These are phyloP conservation scores for Volucella zonaria DNA, from an alignment of 2,888 invertebrate genomes.

Conservation along the genomic window DNA sequence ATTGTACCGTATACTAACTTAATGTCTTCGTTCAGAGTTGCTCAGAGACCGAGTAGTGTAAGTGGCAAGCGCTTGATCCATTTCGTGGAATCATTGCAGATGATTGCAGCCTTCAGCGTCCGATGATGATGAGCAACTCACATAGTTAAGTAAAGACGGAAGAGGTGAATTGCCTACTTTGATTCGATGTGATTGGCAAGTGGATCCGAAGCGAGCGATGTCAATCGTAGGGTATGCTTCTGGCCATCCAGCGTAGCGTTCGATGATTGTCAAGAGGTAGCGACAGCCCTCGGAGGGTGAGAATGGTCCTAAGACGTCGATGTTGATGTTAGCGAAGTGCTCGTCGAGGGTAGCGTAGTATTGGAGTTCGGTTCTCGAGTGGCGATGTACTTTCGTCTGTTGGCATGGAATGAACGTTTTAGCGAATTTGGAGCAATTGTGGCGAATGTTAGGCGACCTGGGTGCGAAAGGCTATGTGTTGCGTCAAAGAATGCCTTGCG, in stretches of 20 bases:
- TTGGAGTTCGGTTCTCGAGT: too few species aligned
- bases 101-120: slow-evolving; percentile 14
- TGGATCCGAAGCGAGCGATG: slow-evolving; percentile 18
- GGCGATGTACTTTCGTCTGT: too few species aligned
- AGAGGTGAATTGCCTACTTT: slow-evolving; percentile 38
- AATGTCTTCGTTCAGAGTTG: too few species aligned
- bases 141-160: slow-evolving; percentile 18
- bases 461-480: too few species aligned
- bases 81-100: neutral
- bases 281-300: neutral
- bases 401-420: neutral
- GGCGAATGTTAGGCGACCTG: neutral
- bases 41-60: too few species aligned
- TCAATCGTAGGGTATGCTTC: neutral
- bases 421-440: slow-evolving; percentile 26
- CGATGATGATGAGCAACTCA: neutral
- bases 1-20: neutral
- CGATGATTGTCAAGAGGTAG: slow-evolving; percentile 1
- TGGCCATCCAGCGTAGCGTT: neutral
- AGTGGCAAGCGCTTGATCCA: neutral
- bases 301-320: too few species aligned
- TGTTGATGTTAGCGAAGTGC: neutral
- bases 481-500: neutral
- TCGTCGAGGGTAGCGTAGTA: neutral
- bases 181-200: slow-evolving; percentile 9